A percentile compares a stretch with the other conserved stretches of the same genome.
Evolutionary conservation across 2,888 invertebrate genomes (phyloP).

Genomic region (Theretra japonica): DNA sequence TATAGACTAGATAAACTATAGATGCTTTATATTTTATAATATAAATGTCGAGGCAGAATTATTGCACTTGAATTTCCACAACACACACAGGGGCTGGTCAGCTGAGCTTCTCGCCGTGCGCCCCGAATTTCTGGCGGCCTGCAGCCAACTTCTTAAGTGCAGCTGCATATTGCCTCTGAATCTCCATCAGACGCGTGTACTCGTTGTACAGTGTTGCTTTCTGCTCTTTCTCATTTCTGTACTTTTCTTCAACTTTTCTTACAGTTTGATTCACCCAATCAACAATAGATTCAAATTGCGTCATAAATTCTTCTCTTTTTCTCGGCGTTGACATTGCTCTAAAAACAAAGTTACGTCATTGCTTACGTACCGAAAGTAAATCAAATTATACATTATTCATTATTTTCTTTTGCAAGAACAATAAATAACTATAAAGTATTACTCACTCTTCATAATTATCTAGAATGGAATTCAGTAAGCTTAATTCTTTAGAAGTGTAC

Average conservation of each 20-base stretch:
- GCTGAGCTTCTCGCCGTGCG: slow-evolving; percentile 28
- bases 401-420: not conserved
- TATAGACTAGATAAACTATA: slow-evolving; percentile 26
- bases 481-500: slow-evolving; percentile 96
- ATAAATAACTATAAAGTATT: slow-evolving; percentile 36
- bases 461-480: slow-evolving; percentile 93
- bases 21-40: not conserved
- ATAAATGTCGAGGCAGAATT: not conserved
- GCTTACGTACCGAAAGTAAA: slow-evolving; percentile 1
- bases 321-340: slow-evolving; percentile 93
- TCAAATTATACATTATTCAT: too few species aligned
- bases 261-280: slow-evolving; percentile 95
- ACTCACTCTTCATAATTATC: slow-evolving; percentile 94
- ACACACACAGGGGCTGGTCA: not conserved
- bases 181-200: slow-evolving; percentile 72
- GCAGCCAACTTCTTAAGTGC: slow-evolving; percentile 73
- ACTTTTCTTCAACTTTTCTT: slow-evolving; percentile 88
- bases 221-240: slow-evolving; percentile 68
- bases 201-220: slow-evolving; percentile 69
- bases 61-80: slow-evolving; percentile 16
- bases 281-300: slow-evolving; percentile 95
- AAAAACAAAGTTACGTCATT: slow-evolving; percentile 39
- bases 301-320: slow-evolving; percentile 94
- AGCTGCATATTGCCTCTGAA: slow-evolving; percentile 78
- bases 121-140: slow-evolving; percentile 63